A percentile compares a stretch with the other conserved stretches of the same genome.
phyloP scores from a whole-genome alignment of 2,797 vertebrate genomes.

The Rhinatrema bivittatum region DNA sequence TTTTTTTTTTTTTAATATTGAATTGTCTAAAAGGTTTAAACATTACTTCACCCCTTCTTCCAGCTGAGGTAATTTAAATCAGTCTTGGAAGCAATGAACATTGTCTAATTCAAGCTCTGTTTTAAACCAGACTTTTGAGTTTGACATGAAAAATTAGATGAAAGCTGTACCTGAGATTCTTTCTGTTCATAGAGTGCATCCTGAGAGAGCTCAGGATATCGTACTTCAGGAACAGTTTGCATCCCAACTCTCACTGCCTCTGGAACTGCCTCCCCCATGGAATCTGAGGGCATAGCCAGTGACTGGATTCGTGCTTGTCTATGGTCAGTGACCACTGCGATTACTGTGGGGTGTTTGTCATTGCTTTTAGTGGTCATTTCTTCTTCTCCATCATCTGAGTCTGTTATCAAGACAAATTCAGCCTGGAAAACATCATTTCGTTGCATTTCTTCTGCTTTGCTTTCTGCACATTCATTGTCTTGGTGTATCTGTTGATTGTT shows the following conservation, averaged over 20 bases:
- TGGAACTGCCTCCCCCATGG: slow-evolving; percentile 3
- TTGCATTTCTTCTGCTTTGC: slow-evolving; percentile 52
- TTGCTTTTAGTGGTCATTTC: slow-evolving; percentile 20
- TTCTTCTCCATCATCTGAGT: slow-evolving; percentile 59
- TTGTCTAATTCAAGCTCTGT: too few species aligned
- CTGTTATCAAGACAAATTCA: slow-evolving; percentile 71
- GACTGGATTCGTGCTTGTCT: slow-evolving; percentile 22
- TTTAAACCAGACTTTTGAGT: too few species aligned
- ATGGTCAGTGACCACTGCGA: background rate
- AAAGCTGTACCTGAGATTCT: slow-evolving; percentile 41
- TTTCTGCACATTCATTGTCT: slow-evolving; percentile 1
- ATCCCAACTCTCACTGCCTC: slow-evolving; percentile 8
- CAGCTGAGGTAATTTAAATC: too few species aligned
- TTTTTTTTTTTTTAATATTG: too few species aligned
- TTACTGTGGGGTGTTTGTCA: background rate
- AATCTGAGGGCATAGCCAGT: slow-evolving; percentile 16
- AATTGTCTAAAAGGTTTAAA: too few species aligned
- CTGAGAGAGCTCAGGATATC: background rate
- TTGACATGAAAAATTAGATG: background rate
- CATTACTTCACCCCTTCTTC: too few species aligned
- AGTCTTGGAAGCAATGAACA: too few species aligned
- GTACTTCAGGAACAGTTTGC: slow-evolving; percentile 1
- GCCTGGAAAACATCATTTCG: slow-evolving; percentile 69
- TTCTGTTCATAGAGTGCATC: slow-evolving; percentile 24
- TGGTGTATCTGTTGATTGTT: background rate